phyloP scores from a whole-genome alignment of 2,797 vertebrate genomes.

The Diceros bicornis region DNA sequence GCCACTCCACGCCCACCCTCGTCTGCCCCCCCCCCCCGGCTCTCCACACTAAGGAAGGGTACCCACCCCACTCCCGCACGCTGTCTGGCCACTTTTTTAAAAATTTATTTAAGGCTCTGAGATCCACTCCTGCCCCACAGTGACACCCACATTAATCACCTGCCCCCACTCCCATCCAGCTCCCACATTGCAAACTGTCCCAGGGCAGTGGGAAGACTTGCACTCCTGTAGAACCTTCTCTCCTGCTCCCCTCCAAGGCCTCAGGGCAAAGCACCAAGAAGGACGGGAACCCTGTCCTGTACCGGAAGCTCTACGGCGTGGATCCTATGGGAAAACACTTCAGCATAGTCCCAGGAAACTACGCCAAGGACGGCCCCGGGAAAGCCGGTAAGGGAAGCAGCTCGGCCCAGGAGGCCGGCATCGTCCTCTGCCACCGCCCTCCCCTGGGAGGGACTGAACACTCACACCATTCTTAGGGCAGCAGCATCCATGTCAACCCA shows the following conservation, averaged over 20 bases:
- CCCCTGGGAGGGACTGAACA: background rate
- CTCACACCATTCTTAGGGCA: rapidly evolving
- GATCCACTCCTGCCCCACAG: background rate
- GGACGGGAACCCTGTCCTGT: rapidly evolving
- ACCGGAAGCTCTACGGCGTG: rapidly evolving
- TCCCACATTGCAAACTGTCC: rapidly evolving
- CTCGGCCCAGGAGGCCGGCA: rapidly evolving
- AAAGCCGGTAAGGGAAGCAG: constrained; percentile 68
- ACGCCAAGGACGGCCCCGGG: rapidly evolving
- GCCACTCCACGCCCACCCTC: rapidly evolving
- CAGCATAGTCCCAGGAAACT: rapidly evolving
- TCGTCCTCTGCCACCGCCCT: rapidly evolving
- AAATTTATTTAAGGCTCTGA: background rate
- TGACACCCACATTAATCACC: background rate
- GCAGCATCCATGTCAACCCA: rapidly evolving
- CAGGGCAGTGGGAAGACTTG: rapidly evolving
- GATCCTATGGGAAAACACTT: background rate
- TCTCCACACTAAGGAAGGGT: rapidly evolving
- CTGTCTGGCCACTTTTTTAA: background rate
- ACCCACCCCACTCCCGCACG: rapidly evolving
- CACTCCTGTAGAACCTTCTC: background rate
- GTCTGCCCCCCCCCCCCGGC: rapidly evolving
- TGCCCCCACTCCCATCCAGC: no score
- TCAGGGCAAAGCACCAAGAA: rapidly evolving
- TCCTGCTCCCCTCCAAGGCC: background rate